phyloP scores from a whole-genome alignment of 2,113 vertebrate genomes.

The Oreochromis tanganicae region DNA sequence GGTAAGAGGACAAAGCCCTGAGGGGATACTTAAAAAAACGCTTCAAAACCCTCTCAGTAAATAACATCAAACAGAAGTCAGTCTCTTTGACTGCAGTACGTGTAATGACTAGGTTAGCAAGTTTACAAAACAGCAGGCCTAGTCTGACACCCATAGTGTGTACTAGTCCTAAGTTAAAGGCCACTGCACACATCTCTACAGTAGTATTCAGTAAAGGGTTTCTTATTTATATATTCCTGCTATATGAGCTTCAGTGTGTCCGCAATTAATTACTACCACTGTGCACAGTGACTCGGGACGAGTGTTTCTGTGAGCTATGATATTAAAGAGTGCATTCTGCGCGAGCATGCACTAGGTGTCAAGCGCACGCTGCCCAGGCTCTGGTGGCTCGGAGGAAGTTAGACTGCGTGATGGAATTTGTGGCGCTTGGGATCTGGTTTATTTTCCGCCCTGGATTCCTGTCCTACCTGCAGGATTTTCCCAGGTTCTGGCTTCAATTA shows the following conservation, averaged over 20 bases:
- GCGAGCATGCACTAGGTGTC: conserved; percentile 25
- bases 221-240: not conserved
- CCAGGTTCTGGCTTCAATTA: conserved; percentile 77
- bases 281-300: not conserved
- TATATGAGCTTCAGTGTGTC: not conserved
- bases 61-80: conserved; percentile 62
- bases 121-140: conserved; percentile 58
- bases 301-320: conserved; percentile 15
- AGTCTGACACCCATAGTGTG: conserved; percentile 42
- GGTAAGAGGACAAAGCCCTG: conserved; percentile 33
- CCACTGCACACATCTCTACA: not conserved
- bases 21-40: conserved; percentile 50
- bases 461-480: conserved; percentile 74
- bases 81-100: conserved; percentile 43
- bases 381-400: conserved; percentile 57
- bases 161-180: conserved; percentile 22
- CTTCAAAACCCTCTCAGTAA: conserved; percentile 50
- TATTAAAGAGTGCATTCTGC: not conserved
- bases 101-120: conserved; percentile 41
- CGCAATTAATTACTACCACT: not conserved
- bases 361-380: conserved; percentile 27
- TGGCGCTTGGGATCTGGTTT: conserved; percentile 68
- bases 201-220: not conserved
- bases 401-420: conserved; percentile 71
- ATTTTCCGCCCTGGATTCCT: conserved; percentile 69